phyloP scores from a whole-genome alignment of 1,140 invertebrate species.

The Lithobius niger region DNA sequence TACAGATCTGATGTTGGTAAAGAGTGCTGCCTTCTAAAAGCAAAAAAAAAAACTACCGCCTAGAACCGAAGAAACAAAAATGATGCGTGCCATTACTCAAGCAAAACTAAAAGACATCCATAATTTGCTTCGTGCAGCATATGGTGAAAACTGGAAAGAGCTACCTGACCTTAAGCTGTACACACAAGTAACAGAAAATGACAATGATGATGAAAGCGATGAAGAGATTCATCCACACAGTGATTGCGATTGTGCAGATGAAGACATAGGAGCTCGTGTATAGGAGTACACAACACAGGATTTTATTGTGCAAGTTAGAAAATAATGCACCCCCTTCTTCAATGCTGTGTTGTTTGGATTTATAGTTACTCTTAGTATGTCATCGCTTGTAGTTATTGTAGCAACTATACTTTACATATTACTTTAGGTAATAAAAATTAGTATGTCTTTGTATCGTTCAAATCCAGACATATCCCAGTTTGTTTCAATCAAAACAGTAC shows the following conservation, averaged over 20 bases:
- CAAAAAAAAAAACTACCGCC: not conserved
- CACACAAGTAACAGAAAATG: not conserved
- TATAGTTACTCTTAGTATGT: not conserved
- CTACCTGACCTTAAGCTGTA: not conserved
- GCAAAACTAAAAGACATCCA: not conserved
- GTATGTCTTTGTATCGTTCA: not conserved
- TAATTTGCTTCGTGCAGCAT: not conserved
- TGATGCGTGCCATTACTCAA: not conserved
- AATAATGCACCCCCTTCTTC: not conserved
- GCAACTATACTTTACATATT: not conserved
- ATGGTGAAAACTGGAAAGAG: not conserved
- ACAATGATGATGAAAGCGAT: not conserved
- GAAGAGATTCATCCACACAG: not conserved
- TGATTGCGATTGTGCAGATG: not conserved
- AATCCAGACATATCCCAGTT: not conserved
- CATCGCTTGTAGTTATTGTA: not conserved
- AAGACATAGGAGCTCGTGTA: not conserved
- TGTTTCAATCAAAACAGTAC: not conserved
- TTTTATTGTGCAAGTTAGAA: not conserved
- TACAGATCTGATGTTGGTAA: not conserved
- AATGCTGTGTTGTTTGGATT: not conserved
- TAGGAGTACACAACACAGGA: not conserved
- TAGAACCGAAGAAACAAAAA: not conserved
- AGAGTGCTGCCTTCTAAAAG: not conserved
- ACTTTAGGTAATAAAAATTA: not conserved